A percentile compares a stretch with the other conserved stretches of the same genome.
Conservation (phyloP, 2,113 vertebrate species). For the Elachura formosa region DNA sequence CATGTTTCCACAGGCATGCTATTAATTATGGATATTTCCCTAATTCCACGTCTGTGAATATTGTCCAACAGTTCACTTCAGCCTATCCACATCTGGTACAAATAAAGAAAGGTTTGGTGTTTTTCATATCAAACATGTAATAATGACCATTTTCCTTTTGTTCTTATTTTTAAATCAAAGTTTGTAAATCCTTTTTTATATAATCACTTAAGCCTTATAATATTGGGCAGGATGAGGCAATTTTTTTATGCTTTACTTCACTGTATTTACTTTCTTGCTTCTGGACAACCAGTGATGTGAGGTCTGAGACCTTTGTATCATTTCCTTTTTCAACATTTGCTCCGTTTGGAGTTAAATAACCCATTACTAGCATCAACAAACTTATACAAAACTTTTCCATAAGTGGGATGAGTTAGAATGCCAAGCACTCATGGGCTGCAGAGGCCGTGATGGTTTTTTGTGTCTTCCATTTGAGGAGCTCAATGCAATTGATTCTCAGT, state of each 20-base stretch:
- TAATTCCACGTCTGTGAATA: slow-evolving; percentile 19
- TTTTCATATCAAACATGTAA: slow-evolving; percentile 28
- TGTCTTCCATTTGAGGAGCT: neutral
- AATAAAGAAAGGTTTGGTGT: slow-evolving; percentile 14
- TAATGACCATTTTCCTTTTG: slow-evolving; percentile 49
- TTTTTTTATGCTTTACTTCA: slow-evolving; percentile 12
- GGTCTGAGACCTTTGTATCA: neutral
- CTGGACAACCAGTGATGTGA: neutral
- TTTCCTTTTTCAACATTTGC: neutral
- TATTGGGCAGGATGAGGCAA: slow-evolving; percentile 42
- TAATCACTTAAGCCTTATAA: slow-evolving; percentile 42
- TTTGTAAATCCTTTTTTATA: slow-evolving; percentile 41
- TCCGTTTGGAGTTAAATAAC: neutral
- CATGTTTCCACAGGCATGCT: slow-evolving; percentile 34
- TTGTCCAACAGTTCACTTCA: slow-evolving; percentile 16
- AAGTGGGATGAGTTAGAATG: neutral
- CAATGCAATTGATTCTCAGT: neutral
- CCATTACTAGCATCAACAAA: neutral
- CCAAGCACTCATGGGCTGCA: neutral
- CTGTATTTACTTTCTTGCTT: neutral
- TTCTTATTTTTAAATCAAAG: slow-evolving; percentile 43
- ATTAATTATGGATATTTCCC: slow-evolving; percentile 42
- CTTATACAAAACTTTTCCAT: slow-evolving; percentile 3
- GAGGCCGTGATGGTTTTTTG: neutral
- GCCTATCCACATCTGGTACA: slow-evolving; percentile 55